Conservation (phyloP, 2,888 invertebrate genomes). For the Tetragonisca angustula region DNA sequence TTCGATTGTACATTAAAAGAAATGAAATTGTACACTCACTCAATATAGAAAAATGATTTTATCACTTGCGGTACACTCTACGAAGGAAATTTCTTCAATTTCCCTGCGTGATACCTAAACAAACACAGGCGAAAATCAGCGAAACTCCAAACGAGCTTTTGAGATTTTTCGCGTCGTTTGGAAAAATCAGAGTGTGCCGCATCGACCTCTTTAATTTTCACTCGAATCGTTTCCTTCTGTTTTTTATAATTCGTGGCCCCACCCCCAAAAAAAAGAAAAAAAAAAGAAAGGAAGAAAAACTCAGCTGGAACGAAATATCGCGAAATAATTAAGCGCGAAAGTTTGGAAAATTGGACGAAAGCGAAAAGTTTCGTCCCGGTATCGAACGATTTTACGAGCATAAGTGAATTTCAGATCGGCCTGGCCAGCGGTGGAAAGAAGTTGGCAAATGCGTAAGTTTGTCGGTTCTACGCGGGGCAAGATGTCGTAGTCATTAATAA, state of each 20-base stretch:
- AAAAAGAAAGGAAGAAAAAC: background rate
- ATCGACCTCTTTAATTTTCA: background rate
- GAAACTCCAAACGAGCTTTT: background rate
- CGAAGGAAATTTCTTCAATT: too few species aligned
- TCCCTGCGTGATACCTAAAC: too few species aligned
- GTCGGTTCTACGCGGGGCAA: background rate
- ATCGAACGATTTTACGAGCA: background rate
- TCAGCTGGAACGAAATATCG: background rate
- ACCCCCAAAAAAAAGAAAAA: background rate
- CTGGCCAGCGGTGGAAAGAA: constrained; percentile 24
- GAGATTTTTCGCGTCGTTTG: background rate
- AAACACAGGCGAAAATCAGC: background rate
- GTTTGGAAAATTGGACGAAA: background rate
- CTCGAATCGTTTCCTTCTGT: background rate
- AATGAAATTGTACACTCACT: too few species aligned
- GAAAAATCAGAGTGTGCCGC: background rate
- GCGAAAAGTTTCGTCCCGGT: background rate
- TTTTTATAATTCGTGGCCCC: background rate
- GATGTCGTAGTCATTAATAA: constrained; percentile 55
- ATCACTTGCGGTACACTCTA: too few species aligned
- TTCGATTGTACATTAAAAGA: too few species aligned
- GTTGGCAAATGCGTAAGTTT: constrained; percentile 29
- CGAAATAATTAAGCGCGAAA: background rate
- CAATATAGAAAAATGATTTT: too few species aligned
- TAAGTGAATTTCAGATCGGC: constrained; percentile 31